Percentiles rank a stretch among this genome's conserved stretches.
Evolutionary conservation across 1,140 invertebrate genomes (phyloP).

Genomic region (Drosophila trapezifrons): DNA sequence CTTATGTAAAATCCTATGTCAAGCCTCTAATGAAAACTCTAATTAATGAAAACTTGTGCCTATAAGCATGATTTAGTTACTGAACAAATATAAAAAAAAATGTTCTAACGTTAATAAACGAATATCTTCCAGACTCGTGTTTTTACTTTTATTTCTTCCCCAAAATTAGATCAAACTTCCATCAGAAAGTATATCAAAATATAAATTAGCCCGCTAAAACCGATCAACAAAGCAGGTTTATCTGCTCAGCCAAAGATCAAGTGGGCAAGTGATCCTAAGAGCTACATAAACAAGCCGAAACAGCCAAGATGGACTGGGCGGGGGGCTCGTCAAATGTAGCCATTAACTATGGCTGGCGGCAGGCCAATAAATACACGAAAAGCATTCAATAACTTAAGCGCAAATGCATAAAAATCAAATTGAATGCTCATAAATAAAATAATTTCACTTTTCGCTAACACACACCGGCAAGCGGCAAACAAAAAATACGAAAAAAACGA

Average conservation of each 20-base stretch:
- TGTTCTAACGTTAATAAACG: not conserved
- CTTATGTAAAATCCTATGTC: too few relatives aligned
- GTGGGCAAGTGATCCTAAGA: not conserved
- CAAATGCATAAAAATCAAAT: slow-evolving; percentile 55
- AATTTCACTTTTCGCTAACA: slow-evolving; percentile 49
- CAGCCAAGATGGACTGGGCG: not conserved
- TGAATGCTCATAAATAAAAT: slow-evolving; percentile 55
- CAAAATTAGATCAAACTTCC: not conserved
- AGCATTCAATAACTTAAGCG: slow-evolving; percentile 44
- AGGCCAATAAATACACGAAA: slow-evolving; percentile 40
- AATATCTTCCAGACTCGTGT: rapidly evolving
- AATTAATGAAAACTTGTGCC: too few relatives aligned
- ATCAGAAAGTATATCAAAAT: not conserved
- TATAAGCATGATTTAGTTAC: not conserved
- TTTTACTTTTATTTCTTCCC: not conserved
- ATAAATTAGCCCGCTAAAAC: not conserved
- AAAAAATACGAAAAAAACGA: slow-evolving; percentile 12
- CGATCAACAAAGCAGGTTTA: not conserved
- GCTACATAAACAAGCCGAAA: not conserved
- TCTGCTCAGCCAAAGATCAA: not conserved
- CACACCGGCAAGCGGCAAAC: not conserved
- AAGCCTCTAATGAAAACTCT: too few relatives aligned
- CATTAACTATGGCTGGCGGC: slow-evolving; percentile 20
- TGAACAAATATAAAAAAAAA: not conserved
- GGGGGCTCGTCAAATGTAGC: not conserved